These are phyloP conservation scores for Ciconia nigra DNA, from an alignment of 2,797 vertebrate genomes.

Conservation along the genomic window DNA sequence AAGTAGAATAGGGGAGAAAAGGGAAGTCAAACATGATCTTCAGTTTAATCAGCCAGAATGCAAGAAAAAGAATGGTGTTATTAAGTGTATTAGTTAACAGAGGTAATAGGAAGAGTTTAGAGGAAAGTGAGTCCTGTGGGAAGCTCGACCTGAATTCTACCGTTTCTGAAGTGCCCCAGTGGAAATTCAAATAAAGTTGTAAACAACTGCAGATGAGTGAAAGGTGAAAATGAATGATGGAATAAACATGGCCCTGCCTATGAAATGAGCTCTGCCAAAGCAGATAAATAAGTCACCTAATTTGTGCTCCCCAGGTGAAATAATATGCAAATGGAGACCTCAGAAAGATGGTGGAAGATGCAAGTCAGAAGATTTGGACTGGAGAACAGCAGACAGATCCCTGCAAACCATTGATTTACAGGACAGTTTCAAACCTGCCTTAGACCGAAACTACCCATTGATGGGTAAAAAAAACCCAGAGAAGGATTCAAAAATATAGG, in stretches of 20 bases:
- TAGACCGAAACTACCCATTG: not conserved
- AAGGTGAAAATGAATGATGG: not conserved
- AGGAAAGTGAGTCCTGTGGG: slow-evolving; percentile 24
- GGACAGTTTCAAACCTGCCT: not conserved
- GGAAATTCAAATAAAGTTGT: slow-evolving; percentile 27
- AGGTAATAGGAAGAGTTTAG: not conserved
- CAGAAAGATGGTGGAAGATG: not conserved
- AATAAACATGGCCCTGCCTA: not conserved
- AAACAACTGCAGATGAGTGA: not conserved
- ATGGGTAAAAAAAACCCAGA: not conserved
- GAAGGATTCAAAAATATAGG: not conserved
- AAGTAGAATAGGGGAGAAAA: not conserved
- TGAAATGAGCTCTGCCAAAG: not conserved
- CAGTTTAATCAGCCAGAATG: slow-evolving; percentile 12
- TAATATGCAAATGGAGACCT: not conserved
- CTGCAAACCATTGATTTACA: not conserved
- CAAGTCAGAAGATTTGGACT: not conserved
- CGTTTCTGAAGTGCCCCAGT: not conserved
- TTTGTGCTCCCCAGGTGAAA: not conserved
- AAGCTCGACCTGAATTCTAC: not conserved
- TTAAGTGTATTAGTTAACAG: slow-evolving; percentile 19
- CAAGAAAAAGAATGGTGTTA: not conserved
- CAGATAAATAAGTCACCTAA: not conserved
- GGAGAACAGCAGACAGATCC: not conserved
- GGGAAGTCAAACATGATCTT: slow-evolving; percentile 31